Evolutionary conservation across 2,888 invertebrate genomes (phyloP), one percentile per base, ranked within the genome.

Genomic region (Dorcus hopei): DNA sequence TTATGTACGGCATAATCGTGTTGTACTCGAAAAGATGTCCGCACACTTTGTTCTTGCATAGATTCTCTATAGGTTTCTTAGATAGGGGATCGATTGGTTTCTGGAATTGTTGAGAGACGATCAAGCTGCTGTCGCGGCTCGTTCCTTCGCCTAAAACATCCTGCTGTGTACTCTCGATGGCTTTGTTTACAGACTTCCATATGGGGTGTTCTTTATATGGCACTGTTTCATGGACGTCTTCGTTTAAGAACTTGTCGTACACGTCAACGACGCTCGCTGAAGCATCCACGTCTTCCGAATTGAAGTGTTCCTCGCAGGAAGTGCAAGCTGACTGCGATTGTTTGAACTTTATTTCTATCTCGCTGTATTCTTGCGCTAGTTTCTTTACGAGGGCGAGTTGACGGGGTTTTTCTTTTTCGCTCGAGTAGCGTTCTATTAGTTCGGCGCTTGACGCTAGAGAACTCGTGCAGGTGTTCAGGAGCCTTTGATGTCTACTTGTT

Each of bases 1-100:
- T 49, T 26, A 55, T 49, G 9, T 55, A 55, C 38, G 6, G 3
- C n/a, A 40, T 14, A 9, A 55, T 55, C 3, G 41, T 16, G 19
- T 42, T 41, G 14, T 55, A 42, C 38, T 55, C 55, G 42, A 49
- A 55, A 11, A 42, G 16, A 41, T 55, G 55, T 9, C 55, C 55
- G 7, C 55, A 55, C 4, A 49, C 49, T 49, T 33, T 55, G 33
- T 42, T 55, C 41, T 33, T 49, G 8, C 38, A 49, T 14, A 49
- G 55, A 49, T 55, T 49, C 41, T 49, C 49, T 26, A 55, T 39
- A 9, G 33, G 6, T 16, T 11, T 33, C 19, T 55, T 55, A 14
- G 55, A 49, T 38, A 55, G n/a, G 6, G 55, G 55, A 55, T 55
- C 55, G 11, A 55, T 9, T 7, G 38, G 49, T 16, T 38, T 33